phyloP scores from a whole-genome alignment of 2,113 vertebrate species.

The Seriola quinqueradiata region DNA sequence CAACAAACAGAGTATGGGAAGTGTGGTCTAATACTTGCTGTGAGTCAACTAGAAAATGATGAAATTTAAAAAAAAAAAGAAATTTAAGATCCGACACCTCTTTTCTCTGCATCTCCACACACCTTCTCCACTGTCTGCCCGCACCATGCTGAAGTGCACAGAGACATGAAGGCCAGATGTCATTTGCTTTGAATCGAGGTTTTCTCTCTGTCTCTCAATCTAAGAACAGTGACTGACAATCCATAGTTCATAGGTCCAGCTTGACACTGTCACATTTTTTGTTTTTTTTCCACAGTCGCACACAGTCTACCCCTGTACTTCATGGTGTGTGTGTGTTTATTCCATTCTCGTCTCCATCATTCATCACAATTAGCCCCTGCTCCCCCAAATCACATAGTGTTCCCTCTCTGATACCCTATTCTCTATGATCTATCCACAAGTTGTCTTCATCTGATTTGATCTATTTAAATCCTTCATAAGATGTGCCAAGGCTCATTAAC shows the following conservation, averaged over 20 bases:
- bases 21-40: background rate
- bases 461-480: slow-evolving; percentile 62
- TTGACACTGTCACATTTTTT: background rate
- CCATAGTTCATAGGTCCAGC: slow-evolving; percentile 19
- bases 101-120: background rate
- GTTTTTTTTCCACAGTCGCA: background rate
- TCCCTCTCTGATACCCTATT: slow-evolving; percentile 54
- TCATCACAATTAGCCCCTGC: slow-evolving; percentile 40
- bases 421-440: slow-evolving; percentile 60
- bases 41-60: background rate
- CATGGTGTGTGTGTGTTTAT: slow-evolving; percentile 22
- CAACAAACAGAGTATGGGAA: slow-evolving; percentile 2
- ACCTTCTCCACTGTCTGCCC: slow-evolving; percentile 18
- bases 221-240: slow-evolving; percentile 12
- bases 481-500: slow-evolving; percentile 68
- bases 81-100: background rate
- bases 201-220: slow-evolving; percentile 22
- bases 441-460: slow-evolving; percentile 62
- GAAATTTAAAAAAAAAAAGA: too few relatives aligned
- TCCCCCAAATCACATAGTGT: slow-evolving; percentile 44
- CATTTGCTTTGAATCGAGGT: slow-evolving; percentile 23
- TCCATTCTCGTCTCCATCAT: slow-evolving; percentile 41
- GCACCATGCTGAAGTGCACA: slow-evolving; percentile 6
- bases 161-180: slow-evolving; percentile 54
- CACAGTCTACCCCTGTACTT: background rate